phyloP scores from a whole-genome alignment of 2,797 vertebrate genomes.

The Myripristis jacobus region DNA sequence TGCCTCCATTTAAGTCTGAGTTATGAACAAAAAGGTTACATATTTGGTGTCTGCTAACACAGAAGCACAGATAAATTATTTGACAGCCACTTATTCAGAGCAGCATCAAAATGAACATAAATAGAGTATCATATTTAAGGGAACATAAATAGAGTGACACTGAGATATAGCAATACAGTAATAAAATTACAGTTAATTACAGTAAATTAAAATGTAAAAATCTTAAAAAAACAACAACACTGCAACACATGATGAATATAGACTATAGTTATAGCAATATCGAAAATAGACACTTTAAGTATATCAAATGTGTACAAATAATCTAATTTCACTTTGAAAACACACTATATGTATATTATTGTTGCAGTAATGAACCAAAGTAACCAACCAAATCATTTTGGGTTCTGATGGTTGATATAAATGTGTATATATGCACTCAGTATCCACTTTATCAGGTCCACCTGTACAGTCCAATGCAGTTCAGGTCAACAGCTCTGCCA shows the following conservation, averaged over 20 bases:
- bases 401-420: no score
- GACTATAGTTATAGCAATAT: no score
- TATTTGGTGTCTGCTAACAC: slow-evolving; percentile 6
- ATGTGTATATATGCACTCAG: no score
- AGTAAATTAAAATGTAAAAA: slow-evolving; percentile 11
- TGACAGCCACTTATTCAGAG: slow-evolving; percentile 2
- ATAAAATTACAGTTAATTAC: slow-evolving; percentile 42
- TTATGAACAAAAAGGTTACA: neutral
- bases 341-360: no score
- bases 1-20: neutral
- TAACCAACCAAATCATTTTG: no score
- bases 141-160: slow-evolving; percentile 70
- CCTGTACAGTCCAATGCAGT: no score
- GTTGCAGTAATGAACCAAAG: no score
- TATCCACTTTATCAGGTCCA: no score
- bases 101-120: slow-evolving; percentile 53
- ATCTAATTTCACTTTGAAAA: no score
- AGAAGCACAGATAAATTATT: slow-evolving; percentile 21
- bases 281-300: neutral
- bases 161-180: slow-evolving; percentile 53
- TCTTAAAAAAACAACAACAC: slow-evolving; percentile 25
- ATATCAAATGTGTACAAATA: neutral
- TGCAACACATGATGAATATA: slow-evolving; percentile 47
- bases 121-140: slow-evolving; percentile 62
- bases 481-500: no score